Evolutionary conservation across 2,888 invertebrate genomes (phyloP).

Genomic region (Dexiosoma caninum): DNA sequence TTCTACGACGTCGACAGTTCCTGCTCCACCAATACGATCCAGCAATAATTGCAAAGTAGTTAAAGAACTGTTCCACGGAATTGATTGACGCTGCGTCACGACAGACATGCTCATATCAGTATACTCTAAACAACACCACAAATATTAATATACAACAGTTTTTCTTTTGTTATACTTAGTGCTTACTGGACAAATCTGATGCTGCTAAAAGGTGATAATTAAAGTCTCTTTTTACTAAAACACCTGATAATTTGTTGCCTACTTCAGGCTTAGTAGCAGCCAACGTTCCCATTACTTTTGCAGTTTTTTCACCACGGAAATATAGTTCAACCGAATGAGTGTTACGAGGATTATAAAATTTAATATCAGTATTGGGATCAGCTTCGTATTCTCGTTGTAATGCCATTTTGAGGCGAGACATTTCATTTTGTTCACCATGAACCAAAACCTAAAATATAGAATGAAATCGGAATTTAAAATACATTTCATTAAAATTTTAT

Average conservation of each 20-base stretch:
- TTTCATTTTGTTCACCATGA: constrained; percentile 99
- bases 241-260: constrained; percentile 90
- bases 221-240: constrained; percentile 97
- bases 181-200: constrained; percentile 87
- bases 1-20: constrained; percentile 84
- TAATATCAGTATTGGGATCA: constrained; percentile 87
- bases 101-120: constrained; percentile 96
- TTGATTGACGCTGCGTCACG: constrained; percentile 93
- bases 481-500: too few species aligned
- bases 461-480: too few species aligned
- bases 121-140: constrained; percentile 81
- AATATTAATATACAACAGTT: background rate
- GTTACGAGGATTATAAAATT: constrained; percentile 96
- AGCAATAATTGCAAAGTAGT: constrained; percentile 86
- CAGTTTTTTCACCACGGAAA: constrained; percentile 98
- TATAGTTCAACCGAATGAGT: constrained; percentile 94
- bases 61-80: constrained; percentile 85
- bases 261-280: constrained; percentile 90
- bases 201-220: constrained; percentile 97
- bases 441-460: constrained; percentile 79
- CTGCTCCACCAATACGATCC: constrained; percentile 85
- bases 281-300: constrained; percentile 96
- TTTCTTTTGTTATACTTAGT: constrained; percentile 68
- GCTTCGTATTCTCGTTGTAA: constrained; percentile 86
- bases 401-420: constrained; percentile 96